Conservation (phyloP, 2,113 vertebrate species). For the Merops nubicus region DNA sequence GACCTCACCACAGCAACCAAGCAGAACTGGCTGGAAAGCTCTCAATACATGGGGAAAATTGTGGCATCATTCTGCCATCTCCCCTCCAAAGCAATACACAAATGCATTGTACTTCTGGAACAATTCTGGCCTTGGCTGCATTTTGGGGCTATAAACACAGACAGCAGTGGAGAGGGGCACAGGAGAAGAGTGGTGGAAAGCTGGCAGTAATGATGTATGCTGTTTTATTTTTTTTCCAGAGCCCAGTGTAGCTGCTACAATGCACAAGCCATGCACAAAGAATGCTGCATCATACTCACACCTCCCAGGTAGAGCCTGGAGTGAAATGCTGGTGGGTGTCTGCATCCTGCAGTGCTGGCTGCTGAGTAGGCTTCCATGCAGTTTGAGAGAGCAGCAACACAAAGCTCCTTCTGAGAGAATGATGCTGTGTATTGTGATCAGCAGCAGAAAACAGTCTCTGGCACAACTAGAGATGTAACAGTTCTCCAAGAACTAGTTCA, state of each 20-base stretch:
- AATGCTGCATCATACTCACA: neutral
- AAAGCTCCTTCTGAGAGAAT: neutral
- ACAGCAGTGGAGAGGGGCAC: neutral
- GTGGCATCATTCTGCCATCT: neutral
- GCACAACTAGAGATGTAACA: neutral
- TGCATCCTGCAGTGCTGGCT: neutral
- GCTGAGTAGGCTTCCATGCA: neutral
- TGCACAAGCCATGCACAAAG: neutral
- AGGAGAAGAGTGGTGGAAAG: neutral
- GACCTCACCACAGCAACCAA: neutral
- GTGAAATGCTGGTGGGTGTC: neutral
- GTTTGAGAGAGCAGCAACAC: neutral
- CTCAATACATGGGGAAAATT: neutral
- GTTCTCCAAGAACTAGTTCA: neutral
- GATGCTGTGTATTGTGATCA: neutral
- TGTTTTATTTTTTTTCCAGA: neutral
- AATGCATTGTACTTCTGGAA: constrained; percentile 17
- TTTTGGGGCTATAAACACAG: neutral
- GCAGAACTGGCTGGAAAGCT: constrained; percentile 9
- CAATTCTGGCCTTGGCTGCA: neutral
- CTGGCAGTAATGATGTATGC: neutral
- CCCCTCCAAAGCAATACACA: neutral
- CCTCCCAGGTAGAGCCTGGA: neutral
- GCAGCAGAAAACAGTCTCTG: neutral
- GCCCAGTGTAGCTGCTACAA: neutral